These are phyloP conservation scores for Xiphophorus couchianus DNA, from an alignment of 2,113 vertebrate genomes.

Conservation along the genomic window DNA sequence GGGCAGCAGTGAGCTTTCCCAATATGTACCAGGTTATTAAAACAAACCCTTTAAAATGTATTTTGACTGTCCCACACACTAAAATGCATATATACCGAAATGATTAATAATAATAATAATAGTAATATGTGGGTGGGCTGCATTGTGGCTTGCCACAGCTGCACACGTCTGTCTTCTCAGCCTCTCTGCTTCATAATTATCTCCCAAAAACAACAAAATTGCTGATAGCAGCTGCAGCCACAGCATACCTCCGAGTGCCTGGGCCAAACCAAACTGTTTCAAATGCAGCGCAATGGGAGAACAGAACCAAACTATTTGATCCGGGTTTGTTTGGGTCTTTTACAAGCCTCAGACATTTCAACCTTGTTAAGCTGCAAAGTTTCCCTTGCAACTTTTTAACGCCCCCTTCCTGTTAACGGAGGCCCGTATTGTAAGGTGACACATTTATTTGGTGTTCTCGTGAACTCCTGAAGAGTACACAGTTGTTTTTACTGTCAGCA, in stretches of 20 bases:
- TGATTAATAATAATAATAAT: conserved; percentile 44
- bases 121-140: conserved; percentile 63
- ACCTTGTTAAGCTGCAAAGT: not conserved
- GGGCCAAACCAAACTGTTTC: conserved; percentile 50
- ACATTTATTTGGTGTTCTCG: conserved; percentile 46
- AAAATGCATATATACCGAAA: conserved; percentile 7
- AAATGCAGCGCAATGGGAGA: conserved; percentile 25
- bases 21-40: not conserved
- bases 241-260: conserved; percentile 27
- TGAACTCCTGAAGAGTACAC: conserved; percentile 45
- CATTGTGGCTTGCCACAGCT: conserved; percentile 57
- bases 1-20: conserved; percentile 19
- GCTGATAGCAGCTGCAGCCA: conserved; percentile 51
- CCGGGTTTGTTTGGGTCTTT: conserved; percentile 10
- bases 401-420: conserved; percentile 35
- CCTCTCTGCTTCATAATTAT: conserved; percentile 46
- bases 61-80: conserved; percentile 2
- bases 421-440: conserved; percentile 35
- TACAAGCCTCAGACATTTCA: conserved; percentile 17
- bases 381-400: conserved; percentile 1
- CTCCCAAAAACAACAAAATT: conserved; percentile 57
- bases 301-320: conserved; percentile 14
- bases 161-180: conserved; percentile 60
- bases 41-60: not conserved
- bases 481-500: conserved; percentile 64